Percentiles rank a stretch among this genome's conserved stretches.
These are phyloP conservation scores for Musca vetustissima DNA, from an alignment of 1,140 invertebrate species.

Conservation along the genomic window DNA sequence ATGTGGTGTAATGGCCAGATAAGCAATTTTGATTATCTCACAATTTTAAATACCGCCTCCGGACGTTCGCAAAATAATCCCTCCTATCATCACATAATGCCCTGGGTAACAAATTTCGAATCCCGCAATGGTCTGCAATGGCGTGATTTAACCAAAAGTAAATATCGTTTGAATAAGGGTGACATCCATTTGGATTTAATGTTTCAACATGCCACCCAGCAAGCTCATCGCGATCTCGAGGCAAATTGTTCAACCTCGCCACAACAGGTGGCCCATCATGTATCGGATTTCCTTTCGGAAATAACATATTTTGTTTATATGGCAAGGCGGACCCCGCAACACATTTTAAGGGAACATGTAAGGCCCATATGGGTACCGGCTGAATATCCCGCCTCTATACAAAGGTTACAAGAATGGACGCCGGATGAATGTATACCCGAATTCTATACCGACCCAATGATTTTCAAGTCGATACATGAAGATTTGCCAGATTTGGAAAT, in stretches of 20 bases:
- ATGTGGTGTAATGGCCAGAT: constrained; percentile 84
- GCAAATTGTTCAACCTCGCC: neutral
- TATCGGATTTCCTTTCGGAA: constrained; percentile 93
- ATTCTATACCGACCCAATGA: constrained; percentile 90
- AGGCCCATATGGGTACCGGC: constrained; percentile 91
- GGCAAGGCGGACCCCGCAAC: constrained; percentile 79
- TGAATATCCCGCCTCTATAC: constrained; percentile 92
- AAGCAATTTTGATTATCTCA: constrained; percentile 91
- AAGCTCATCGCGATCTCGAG: neutral
- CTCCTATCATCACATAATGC: constrained; percentile 91
- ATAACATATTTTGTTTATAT: constrained; percentile 98
- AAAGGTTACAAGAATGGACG: constrained; percentile 91
- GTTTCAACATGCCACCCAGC: constrained; percentile 64
- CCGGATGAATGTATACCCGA: constrained; percentile 88
- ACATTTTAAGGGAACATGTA: constrained; percentile 88
- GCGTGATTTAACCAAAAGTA: constrained; percentile 91
- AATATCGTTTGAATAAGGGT: constrained; percentile 95
- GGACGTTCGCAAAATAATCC: constrained; percentile 82
- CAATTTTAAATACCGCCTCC: constrained; percentile 82
- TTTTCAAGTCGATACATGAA: constrained; percentile 80
- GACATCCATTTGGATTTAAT: constrained; percentile 93
- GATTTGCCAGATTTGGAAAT: constrained; percentile 81
- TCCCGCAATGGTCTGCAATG: constrained; percentile 78
- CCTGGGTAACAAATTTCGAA: constrained; percentile 95
- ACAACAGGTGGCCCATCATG: constrained; percentile 80